Evolutionary conservation across 2,888 invertebrate genomes (phyloP), one percentile per base, ranked within the genome.

Genomic region (Gonocerus acuteangulatus): DNA sequence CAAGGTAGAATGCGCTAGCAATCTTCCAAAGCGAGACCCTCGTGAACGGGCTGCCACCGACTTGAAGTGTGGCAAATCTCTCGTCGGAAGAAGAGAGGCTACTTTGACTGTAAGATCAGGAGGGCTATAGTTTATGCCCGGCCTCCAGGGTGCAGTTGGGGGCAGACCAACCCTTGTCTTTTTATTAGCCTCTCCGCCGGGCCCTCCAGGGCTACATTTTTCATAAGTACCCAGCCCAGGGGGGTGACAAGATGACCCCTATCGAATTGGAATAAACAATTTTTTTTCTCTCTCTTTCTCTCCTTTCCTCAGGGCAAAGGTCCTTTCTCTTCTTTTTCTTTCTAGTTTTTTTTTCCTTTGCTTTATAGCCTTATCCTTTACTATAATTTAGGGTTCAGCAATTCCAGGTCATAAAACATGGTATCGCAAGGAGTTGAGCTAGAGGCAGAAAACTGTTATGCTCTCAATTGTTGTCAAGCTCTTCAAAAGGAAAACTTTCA

Each of bases 81-180:
- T 27, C 60, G 59, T 52, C 34, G 57, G 23, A 18, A 23, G 36
- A n/a, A n/a, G 22, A 36, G 49, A 15, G 32, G 23, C 49, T 27
- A 19, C 49, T 49, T 49, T 49, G 49, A 49, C 49, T 49, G 49
- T 45, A 7, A 42, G 27, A 22, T 23, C 13, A 34, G 45, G 16
- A 57, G 32, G 61, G 48, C 57, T 57, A 58, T 61, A 64, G 58
- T 64, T 64, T 61, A 64, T 51, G 58, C 19, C 15, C 6, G 23
- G 49, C 39, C 48, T 49, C 63, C 47, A 19, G 51, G 61, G 61
- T 44, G 57, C 54, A 49, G 49, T 56, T 57, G 54, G 48, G 51
- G 48, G 57, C 57, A 47, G 45, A 39, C 48, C 42, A 13, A 36
- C 42, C 36, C 54, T 44, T 42, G 54, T 54, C 49, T 64, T 64